phyloP scores from a whole-genome alignment of 2,888 invertebrate species.

The Gasteruption jaculator region DNA sequence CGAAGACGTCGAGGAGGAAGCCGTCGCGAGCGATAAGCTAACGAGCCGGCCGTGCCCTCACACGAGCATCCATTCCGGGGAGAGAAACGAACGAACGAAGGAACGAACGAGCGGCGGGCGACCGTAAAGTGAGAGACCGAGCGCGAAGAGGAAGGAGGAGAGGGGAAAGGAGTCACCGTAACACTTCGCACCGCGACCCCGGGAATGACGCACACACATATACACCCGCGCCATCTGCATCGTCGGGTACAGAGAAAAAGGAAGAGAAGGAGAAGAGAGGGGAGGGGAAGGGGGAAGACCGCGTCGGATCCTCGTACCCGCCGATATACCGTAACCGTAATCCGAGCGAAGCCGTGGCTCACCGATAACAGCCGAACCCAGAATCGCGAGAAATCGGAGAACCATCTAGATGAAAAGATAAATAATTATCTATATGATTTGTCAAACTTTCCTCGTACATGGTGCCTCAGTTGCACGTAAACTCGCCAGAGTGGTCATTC shows the following conservation, averaged over 20 bases:
- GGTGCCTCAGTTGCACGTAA: too few species aligned
- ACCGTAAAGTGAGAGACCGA: constrained; percentile 1
- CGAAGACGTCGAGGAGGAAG: constrained; percentile 25
- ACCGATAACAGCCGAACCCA: too few species aligned
- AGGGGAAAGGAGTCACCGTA: constrained; percentile 27
- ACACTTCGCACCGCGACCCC: too few species aligned
- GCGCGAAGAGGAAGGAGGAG: constrained; percentile 10
- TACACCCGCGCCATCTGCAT: constrained; percentile 22
- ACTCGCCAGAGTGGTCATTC: too few species aligned
- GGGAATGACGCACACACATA: too few species aligned
- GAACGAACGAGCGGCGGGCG: background rate
- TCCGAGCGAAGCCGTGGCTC: too few species aligned
- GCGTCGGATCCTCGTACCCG: too few species aligned
- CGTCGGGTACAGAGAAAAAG: constrained; percentile 11
- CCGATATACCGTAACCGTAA: too few species aligned
- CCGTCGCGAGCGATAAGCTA: constrained; percentile 39
- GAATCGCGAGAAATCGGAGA: too few species aligned
- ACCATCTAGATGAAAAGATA: too few species aligned
- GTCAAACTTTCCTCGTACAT: too few species aligned
- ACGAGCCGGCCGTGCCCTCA: constrained; percentile 37
- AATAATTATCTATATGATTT: too few species aligned
- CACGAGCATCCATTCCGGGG: constrained; percentile 34
- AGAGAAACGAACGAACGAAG: constrained; percentile 10
- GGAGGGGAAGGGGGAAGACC: constrained; percentile 24
- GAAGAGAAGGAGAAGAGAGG: constrained; percentile 4